phyloP scores from a whole-genome alignment of 2,113 vertebrate genomes.

The Phalacrocorax brasilianus region DNA sequence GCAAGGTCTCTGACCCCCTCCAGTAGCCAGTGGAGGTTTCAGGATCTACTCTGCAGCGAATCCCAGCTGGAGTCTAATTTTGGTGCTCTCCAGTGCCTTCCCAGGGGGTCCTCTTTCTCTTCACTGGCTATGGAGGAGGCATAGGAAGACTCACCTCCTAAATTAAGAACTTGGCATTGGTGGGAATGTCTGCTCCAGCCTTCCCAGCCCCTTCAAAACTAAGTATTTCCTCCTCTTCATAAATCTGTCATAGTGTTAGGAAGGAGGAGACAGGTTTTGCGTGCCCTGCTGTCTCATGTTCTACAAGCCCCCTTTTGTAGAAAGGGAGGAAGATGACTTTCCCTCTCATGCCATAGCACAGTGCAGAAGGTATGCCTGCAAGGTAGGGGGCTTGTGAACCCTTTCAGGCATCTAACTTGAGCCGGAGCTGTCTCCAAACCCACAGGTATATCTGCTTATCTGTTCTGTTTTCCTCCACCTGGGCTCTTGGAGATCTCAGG shows the following conservation, averaged over 20 bases:
- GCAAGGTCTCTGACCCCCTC: background rate
- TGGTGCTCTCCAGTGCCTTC: background rate
- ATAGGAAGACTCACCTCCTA: background rate
- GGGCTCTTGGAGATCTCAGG: background rate
- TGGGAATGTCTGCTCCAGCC: background rate
- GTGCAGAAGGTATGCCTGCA: background rate
- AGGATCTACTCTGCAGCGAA: background rate
- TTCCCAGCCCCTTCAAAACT: background rate
- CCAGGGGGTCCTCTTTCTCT: background rate
- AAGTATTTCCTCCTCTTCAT: background rate
- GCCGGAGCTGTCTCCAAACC: background rate
- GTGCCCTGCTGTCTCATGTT: background rate
- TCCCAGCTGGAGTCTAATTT: background rate
- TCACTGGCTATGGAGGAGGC: background rate
- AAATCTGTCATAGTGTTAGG: background rate
- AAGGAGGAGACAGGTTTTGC: background rate
- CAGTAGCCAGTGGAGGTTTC: background rate
- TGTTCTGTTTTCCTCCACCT: background rate
- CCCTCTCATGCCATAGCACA: rapidly evolving
- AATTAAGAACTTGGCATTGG: background rate
- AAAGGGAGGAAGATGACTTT: background rate
- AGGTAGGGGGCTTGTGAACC: background rate
- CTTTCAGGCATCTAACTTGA: background rate
- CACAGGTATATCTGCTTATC: background rate
- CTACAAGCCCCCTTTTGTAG: background rate